Evolutionary conservation across 2,888 invertebrate genomes (phyloP), one percentile per base, ranked within the genome.

Genomic region (Sinohyriopsis cumingii): DNA sequence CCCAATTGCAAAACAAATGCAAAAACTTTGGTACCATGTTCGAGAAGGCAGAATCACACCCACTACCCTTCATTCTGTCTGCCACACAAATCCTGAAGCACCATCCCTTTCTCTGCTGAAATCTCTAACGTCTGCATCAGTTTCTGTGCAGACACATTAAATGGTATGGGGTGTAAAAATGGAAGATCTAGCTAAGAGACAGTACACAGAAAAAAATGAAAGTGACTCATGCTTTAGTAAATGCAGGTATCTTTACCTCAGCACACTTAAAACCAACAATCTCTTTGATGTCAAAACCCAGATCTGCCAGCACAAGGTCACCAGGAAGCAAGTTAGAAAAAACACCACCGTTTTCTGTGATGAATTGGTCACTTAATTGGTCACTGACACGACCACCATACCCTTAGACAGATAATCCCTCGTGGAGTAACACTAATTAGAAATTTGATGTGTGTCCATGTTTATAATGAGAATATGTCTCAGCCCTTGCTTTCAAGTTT

Each of bases 361-460:
- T 72, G 57, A 71, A 65, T 65, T 82, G 82, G 5, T 28, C 28
- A 73, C 74, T 72, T 55, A 71, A 65, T 65, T 82, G 82, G 5
- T 28, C 28, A 73, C 74, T 77, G 4, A 69, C 63, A 55, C 78
- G 55, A 4, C 80, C 84, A 63, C 81, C 82, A 79, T 76, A 84
- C n/a, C 67, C 79, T 56, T 74, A 78, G 83, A 15, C 69, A 71
- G 24, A 81, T 70, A 22, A 56, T 55, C 53, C 82, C 80, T 62
- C 80, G 81, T 55, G 81, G 83, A n/a, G 77, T 71, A 57, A 84
- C 81, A 1, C 79, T 81, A 57, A 82, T 80, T 24, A 84, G 62
- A 75, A 72, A 83, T 83, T 83, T 3, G 73, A 65, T 2, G 83
- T 80, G 66, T 82, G 75, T 54, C 77, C 72, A 60, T 73, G 75